These are phyloP conservation scores for Tuta absoluta DNA, from an alignment of 2,888 invertebrate genomes.

Conservation along the genomic window DNA sequence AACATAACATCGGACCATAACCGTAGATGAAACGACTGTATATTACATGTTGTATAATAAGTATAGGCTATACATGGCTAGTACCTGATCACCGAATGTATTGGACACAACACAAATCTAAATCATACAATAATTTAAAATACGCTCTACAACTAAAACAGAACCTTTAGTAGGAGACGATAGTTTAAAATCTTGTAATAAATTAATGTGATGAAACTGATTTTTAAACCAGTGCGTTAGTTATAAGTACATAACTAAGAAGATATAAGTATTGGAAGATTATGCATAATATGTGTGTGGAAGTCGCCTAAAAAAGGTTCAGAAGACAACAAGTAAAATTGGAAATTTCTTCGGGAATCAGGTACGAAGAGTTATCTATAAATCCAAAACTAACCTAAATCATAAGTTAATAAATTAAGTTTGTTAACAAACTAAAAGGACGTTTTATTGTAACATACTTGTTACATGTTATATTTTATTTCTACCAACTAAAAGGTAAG, in stretches of 20 bases:
- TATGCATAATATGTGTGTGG: not conserved
- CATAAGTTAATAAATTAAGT: not conserved
- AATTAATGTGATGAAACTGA: not conserved
- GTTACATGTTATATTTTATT: not conserved
- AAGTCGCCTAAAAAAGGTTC: slow-evolving; percentile 12
- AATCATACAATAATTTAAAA: slow-evolving; percentile 12
- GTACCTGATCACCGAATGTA: slow-evolving; percentile 13
- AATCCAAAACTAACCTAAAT: slow-evolving; percentile 12
- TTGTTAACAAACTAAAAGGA: not conserved
- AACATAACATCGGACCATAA: slow-evolving; percentile 78
- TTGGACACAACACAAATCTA: slow-evolving; percentile 7
- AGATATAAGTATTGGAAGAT: not conserved
- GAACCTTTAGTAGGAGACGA: slow-evolving; percentile 8
- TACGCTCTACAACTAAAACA: not conserved
- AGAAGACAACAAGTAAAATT: slow-evolving; percentile 5
- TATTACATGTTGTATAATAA: slow-evolving; percentile 59
- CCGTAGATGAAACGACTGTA: slow-evolving; percentile 68
- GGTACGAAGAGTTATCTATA: slow-evolving; percentile 1
- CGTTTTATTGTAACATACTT: no score
- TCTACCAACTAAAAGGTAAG: not conserved
- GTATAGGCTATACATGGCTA: slow-evolving; percentile 45
- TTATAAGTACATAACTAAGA: not conserved
- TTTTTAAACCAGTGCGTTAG: not conserved
- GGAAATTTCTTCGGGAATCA: slow-evolving; percentile 12
- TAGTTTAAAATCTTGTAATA: not conserved